Evolutionary conservation across 2,888 invertebrate genomes (phyloP).

Genomic region (Athalia rosae): DNA sequence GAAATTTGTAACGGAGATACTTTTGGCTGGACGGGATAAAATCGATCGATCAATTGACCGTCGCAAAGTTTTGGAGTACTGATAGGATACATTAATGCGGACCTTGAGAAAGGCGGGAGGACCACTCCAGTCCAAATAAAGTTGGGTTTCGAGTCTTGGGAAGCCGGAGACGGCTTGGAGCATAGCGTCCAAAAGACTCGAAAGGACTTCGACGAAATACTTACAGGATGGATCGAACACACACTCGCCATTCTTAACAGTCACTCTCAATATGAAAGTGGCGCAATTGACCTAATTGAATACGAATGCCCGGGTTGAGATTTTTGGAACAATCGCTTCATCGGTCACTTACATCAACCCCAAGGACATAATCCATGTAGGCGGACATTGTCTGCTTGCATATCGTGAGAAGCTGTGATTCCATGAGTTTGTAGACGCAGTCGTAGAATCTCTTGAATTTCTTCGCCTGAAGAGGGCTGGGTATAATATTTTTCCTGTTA

Average conservation of each 20-base stretch:
- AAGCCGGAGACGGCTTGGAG: constrained; percentile 83
- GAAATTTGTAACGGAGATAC: constrained; percentile 83
- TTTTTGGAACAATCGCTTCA: background rate
- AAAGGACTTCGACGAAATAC: constrained; percentile 83
- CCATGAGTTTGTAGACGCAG: constrained; percentile 91
- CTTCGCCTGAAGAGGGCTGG: constrained; percentile 80
- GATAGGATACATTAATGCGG: background rate
- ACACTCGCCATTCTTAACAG: constrained; percentile 79
- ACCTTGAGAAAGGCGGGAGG: constrained; percentile 61
- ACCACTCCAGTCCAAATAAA: constrained; percentile 80
- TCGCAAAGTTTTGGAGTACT: background rate
- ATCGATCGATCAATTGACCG: constrained; percentile 32
- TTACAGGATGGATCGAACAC: constrained; percentile 85
- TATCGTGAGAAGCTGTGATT: constrained; percentile 87
- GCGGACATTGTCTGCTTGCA: constrained; percentile 87
- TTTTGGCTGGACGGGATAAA: constrained; percentile 78
- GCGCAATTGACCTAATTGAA: constrained; percentile 75
- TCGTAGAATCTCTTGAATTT: constrained; percentile 89
- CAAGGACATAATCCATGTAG: constrained; percentile 85
- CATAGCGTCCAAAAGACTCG: constrained; percentile 84
- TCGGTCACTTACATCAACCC: constrained; percentile 79
- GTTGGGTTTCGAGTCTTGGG: constrained; percentile 86
- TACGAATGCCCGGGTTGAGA: too few relatives aligned
- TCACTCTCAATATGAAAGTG: constrained; percentile 80
- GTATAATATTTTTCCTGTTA: constrained; percentile 81